Evolutionary conservation across 1,140 invertebrate genomes (phyloP), one percentile per base, ranked within the genome.

Genomic region (Euglossa dilemma): DNA sequence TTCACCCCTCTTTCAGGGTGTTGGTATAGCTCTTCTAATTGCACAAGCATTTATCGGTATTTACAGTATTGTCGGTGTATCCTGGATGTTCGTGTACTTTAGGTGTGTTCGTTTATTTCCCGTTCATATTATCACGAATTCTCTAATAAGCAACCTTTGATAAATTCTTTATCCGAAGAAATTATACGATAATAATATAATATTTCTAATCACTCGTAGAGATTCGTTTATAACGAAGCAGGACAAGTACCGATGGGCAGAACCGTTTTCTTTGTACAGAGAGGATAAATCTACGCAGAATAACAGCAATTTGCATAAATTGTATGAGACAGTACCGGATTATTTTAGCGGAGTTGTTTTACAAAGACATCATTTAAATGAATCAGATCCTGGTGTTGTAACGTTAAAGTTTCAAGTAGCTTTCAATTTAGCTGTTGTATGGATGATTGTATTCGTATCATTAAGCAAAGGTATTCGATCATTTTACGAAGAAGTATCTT

Each of bases 71-170:
- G 96, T 98, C 18, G 97, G 97, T 6, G 95, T 98, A 20, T 97
- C 97, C 12, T 99, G 98, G 98, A 96, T 98, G 94, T 97, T 98
- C 90, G 96, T 98, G 69, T 99, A 98, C 93, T 97, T 96, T 90
- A 92, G 93, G 93, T 94, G 74, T 20, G n/a, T 59, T 59, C 5
- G 11, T 57, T 43, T 52, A 0, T 45, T 20, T 20, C 47, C 2
- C 23, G 11, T 16, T 36, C 1, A 36, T 18, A 56, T 56, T 25
- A 6, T 52, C 14, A 52, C 16, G 28, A 45, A 59, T 6, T 36
- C 7, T 9, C 0, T 36, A 8, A 61, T 28, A 18, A 61, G 25
- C n/a, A 12, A n/a, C 23, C 12, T 25, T 11, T 16, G n/a, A 28
- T 28, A 28, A 28, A 77, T 25, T n/a, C 43, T 52, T 12, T 8